phyloP scores from a whole-genome alignment of 2,888 invertebrate species.

The Diogma glabrata region DNA sequence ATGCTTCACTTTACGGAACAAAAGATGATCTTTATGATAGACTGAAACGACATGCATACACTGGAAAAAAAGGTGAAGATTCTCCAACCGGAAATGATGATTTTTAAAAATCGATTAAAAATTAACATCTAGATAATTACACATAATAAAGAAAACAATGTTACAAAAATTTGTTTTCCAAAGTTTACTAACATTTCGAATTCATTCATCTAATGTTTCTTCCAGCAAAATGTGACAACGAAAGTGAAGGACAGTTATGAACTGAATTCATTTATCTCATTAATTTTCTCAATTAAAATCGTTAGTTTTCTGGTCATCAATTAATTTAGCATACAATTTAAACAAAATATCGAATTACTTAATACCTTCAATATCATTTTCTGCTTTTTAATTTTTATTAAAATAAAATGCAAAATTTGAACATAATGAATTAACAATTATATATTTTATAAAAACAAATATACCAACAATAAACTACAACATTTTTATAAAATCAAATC shows the following conservation, averaged over 20 bases:
- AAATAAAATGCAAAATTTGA: too few species aligned
- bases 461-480: too few species aligned
- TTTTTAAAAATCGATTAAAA: slow-evolving; percentile 5
- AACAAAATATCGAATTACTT: too few species aligned
- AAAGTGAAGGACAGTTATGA: slow-evolving; percentile 90
- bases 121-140: slow-evolving; percentile 4
- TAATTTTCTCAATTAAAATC: too few species aligned
- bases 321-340: too few species aligned
- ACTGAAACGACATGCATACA: slow-evolving; percentile 88
- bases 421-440: too few species aligned
- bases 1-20: slow-evolving; percentile 88
- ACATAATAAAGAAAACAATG: not conserved
- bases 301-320: too few species aligned
- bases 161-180: slow-evolving; percentile 9
- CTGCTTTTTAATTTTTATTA: too few species aligned
- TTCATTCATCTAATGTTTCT: slow-evolving; percentile 22
- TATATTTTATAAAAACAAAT: too few species aligned
- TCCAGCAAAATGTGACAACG: slow-evolving; percentile 88
- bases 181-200: slow-evolving; percentile 11
- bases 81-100: slow-evolving; percentile 9
- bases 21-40: slow-evolving; percentile 93
- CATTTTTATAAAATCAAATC: too few species aligned
- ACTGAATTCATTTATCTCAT: too few species aligned
- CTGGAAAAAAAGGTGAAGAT: slow-evolving; percentile 79
- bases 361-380: too few species aligned